Base-by-base conservation (phyloP, 2,888 invertebrate species). In the Cryptocephalus moraei region DNA sequence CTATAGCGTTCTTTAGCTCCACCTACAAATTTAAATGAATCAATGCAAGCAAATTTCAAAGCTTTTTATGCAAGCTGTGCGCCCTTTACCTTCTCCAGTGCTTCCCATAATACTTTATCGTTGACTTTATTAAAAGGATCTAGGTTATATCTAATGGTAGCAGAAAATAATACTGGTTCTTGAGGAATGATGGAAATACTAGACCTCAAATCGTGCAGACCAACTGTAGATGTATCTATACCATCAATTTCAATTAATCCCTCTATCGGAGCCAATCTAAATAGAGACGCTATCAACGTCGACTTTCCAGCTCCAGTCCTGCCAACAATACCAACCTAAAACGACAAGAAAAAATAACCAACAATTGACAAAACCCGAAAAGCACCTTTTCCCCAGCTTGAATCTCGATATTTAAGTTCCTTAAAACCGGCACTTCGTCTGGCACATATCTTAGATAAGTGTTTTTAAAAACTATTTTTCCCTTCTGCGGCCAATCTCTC, bases 131-230 rank as follows among this genome's bases (percentile, higher is more conserved):
- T 76, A 63, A 90, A 86, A 0, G 91, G 91, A 73, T 91, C 91
- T 63, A 91, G 74, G 69, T 91, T 91, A 63, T 83, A 50, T 8
- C 91, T 76, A 43, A 92, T 69, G n/a, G 85, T 81, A 8, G 86
- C 87, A 0, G 86, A 86, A 66, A 92, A 91, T 13, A 92, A 69
- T 33, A 90, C 82, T 0, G 92, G 91, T 60, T 91, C 91, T 74
- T 93, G 93, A 0, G 68, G 67, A 45, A 69, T 93, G 46, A 94
- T 92, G 0, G 92, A 84, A 45, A 94, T 85, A 60, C 81, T 84
- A 44, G 79, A 78, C 45, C 94, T 74, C 14, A 94, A 72, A 59
- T 87, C 84, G 65, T 84, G 76, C 10, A 92, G 73, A 1, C 86
- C 86, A 34, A 92, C 77, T 33, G 72, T 71, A 12, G 75, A 76